Percentiles rank a stretch among this genome's conserved stretches.
phyloP scores from a whole-genome alignment of 2,797 vertebrate genomes.

The Myotis findleyi region DNA sequence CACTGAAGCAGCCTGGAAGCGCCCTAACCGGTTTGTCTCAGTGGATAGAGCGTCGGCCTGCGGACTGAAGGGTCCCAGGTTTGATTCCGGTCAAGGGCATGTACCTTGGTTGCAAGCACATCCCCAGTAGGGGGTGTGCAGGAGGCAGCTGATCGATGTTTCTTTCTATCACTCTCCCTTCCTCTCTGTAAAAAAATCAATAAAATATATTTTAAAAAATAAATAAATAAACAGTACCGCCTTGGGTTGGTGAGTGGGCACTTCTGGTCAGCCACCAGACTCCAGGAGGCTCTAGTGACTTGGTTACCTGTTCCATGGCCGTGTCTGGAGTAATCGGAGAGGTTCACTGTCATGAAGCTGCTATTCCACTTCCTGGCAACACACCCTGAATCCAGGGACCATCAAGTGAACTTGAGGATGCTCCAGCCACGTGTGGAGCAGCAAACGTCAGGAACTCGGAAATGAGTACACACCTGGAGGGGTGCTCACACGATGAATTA shows the following conservation, averaged over 20 bases:
- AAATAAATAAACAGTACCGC: neutral
- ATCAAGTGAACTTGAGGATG: rapidly evolving
- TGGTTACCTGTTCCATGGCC: neutral
- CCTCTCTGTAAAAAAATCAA: no score
- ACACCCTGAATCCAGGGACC: neutral
- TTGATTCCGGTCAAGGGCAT: no score
- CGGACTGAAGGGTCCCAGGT: no score
- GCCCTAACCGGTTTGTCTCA: no score
- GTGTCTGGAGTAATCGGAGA: neutral
- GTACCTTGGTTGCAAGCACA: no score
- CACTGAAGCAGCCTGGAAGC: neutral
- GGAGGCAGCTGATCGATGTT: no score
- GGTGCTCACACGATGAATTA: neutral
- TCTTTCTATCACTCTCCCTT: no score
- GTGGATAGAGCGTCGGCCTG: no score
- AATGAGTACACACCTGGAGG: neutral
- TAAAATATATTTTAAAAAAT: no score
- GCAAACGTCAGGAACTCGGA: neutral
- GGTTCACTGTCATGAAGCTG: neutral
- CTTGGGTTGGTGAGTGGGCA: neutral
- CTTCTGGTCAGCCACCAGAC: neutral
- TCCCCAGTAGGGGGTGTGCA: no score
- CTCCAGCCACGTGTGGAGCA: neutral
- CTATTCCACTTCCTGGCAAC: neutral
- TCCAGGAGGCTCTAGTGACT: neutral